phyloP scores from a whole-genome alignment of 2,888 invertebrate species.

The Rhamphomyia laevipes region DNA sequence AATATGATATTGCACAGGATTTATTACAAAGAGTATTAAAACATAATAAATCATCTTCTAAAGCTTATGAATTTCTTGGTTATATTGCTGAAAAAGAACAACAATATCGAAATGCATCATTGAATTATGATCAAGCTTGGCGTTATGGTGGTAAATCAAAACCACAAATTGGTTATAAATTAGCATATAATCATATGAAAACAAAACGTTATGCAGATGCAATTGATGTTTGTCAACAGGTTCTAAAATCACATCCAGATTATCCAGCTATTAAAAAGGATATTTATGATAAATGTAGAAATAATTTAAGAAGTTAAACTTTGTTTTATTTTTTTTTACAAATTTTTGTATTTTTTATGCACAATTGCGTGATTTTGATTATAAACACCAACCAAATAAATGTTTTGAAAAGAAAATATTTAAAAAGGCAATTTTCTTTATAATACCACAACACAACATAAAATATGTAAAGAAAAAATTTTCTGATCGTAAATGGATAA shows the following conservation, averaged over 20 bases:
- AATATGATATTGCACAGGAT: conserved; percentile 77
- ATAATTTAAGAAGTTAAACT: conserved; percentile 54
- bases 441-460: no score
- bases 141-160: conserved; percentile 67
- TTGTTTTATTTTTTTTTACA: no score
- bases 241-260: conserved; percentile 69
- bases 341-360: no score
- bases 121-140: conserved; percentile 77
- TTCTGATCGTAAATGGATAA: no score
- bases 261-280: conserved; percentile 88
- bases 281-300: conserved; percentile 80
- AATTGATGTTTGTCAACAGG: conserved; percentile 78
- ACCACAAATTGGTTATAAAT: conserved; percentile 79
- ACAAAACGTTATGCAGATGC: conserved; percentile 81
- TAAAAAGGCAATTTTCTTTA: no score
- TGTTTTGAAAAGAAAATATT: no score
- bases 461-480: no score
- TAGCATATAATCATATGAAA: conserved; percentile 86
- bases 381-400: no score
- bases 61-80: conserved; percentile 78
- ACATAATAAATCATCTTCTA: conserved; percentile 78
- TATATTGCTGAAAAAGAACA: conserved; percentile 86
- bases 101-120: conserved; percentile 71
- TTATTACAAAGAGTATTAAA: conserved; percentile 63
- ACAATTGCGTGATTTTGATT: no score